Evolutionary conservation across 2,113 vertebrate species (phyloP), one percentile per base, ranked within the genome.

Genomic region (Psammodynastes pulverulentus): DNA sequence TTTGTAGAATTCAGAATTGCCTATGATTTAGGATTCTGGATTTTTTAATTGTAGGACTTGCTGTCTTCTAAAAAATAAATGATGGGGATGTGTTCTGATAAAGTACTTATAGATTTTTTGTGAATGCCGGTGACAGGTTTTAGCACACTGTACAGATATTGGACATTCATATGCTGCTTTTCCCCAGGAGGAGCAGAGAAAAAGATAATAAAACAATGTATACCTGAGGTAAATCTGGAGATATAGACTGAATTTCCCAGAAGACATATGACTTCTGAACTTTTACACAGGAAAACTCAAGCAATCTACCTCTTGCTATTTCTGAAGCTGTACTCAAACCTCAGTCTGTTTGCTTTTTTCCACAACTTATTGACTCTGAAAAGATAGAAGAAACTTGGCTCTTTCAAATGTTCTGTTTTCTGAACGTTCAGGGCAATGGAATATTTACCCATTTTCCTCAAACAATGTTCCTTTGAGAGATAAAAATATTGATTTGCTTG

Each of bases 251-350:
- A 89, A 92, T 92, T 92, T 92, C 91, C 87, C 91, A 85, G 53
- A 26, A 89, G 91, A 46, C 87, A 39, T 49, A 45, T 85, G 87
- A 51, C 91, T 89, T 89, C 72, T 92, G 91, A 92, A 89, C 91
- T 89, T 58, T 39, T 89, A 34, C 53, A 62, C 87, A 92, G 72
- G 58, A 49, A 58, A 89, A 85, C 87, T 85, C 87, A 89, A 89
- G 91, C 87, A 92, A 92, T 92, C 87, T 92, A 87, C 91, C 53
- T 85, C 53, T 92, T 89, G 91, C 72, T 92, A 92, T 92, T 92
- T 92, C 45, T 92, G 87, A 85, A 89, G 91, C 72, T 51, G 45
- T 85, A 49, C 45, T 92, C 43, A 56, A 92, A 85, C 67, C 87
- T 84, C 21, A 89, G 26, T 89, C 72, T 92, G 52, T 92, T 92